Percentiles rank a stretch among this genome's conserved stretches.
Conservation (phyloP, 2,888 invertebrate species). For the Ormia ochracea region DNA sequence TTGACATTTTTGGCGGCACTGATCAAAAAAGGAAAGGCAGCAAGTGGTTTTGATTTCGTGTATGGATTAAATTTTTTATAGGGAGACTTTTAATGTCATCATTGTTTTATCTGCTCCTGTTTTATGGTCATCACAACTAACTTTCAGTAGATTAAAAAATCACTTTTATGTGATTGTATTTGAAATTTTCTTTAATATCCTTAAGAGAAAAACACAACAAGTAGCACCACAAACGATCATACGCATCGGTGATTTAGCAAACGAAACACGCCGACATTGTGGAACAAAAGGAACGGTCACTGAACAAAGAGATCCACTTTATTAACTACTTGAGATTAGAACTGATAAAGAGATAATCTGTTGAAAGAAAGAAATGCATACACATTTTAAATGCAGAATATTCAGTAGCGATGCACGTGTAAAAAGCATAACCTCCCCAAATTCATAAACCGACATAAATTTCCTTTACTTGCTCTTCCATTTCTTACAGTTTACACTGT, state of each 20-base stretch:
- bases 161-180: slow-evolving; percentile 15
- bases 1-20: too few relatives aligned
- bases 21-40: neutral
- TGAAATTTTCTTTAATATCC: neutral
- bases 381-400: slow-evolving; percentile 24
- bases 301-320: slow-evolving; percentile 75
- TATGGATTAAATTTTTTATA: slow-evolving; percentile 49
- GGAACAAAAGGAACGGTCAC: slow-evolving; percentile 70
- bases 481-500: neutral
- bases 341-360: slow-evolving; percentile 75
- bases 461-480: neutral
- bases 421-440: slow-evolving; percentile 74
- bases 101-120: slow-evolving; percentile 58
- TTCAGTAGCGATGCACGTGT: slow-evolving; percentile 72
- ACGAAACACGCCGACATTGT: slow-evolving; percentile 44
- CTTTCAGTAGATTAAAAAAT: slow-evolving; percentile 57
- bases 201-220: slow-evolving; percentile 8
- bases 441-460: slow-evolving; percentile 9
- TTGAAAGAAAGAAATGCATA: slow-evolving; percentile 11
- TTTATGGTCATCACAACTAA: slow-evolving; percentile 52
- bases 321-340: slow-evolving; percentile 76
- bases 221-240: slow-evolving; percentile 68
- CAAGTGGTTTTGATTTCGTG: slow-evolving; percentile 15
- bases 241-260: slow-evolving; percentile 69
- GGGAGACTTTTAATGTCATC: slow-evolving; percentile 61